Base-by-base conservation (phyloP, 1,140 invertebrate species). In the Micrasema longulum region DNA sequence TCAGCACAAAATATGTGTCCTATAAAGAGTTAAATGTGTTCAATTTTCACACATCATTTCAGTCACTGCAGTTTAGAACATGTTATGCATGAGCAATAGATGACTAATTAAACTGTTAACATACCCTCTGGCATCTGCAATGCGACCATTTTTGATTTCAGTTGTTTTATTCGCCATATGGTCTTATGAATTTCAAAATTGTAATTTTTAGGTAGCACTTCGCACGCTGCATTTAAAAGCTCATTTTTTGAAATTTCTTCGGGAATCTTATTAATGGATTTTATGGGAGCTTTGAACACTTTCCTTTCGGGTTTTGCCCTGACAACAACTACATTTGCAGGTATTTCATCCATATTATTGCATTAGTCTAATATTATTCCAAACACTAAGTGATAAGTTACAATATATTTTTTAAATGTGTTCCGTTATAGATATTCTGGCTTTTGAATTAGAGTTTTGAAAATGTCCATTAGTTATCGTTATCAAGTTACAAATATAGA, bases 151-250 rank as follows among this genome's bases (percentile, higher is more conserved):
- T 95, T 97, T 0, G 94, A 90, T 72, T 91, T 88, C 20, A 89
- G 84, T 79, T 94, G 91, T 72, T 89, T 86, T 73, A 99, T 97
- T 79, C 95, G 90, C 97, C 97, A 99, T 81, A 99, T 92, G 0
- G 97, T 99, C 84, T 99, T 99, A 47, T 93, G 94, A 77, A 99
- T 91, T 90, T 99, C 98, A 86, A 99, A 99, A 85, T 98, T 99
- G 79, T 99, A 99, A 87, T 99, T 99, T 12, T 87, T 79, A 7
- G 98, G 98, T 52, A 99, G 85, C 52, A 84, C 81, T 75, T 89
- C 84, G 65, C 92, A 90, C 3, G 93, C 93, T 78, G 87, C 83
- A 77, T 93, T 89, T 45, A 97, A 80, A 72, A 91, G 76, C 7
- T 90, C 87, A 88, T 98, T 89, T 78, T 96, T 90, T 16, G 95